phyloP scores from a whole-genome alignment of 1,140 invertebrate species.

The Brachionus rotundiformis region DNA sequence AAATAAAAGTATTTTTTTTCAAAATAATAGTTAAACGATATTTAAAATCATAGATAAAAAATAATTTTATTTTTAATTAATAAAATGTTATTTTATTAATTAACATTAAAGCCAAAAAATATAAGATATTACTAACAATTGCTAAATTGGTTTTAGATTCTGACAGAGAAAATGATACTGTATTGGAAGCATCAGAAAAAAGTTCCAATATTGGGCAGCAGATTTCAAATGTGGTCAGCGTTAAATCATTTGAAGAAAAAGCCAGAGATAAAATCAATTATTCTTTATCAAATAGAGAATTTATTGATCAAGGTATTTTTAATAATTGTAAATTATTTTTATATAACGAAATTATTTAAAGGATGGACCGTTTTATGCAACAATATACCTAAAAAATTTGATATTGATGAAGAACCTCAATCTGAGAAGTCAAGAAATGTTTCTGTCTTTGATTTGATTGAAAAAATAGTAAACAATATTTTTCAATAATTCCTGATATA shows the following conservation, averaged over 20 bases:
- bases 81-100: no score
- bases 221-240: neutral
- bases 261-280: neutral
- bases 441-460: constrained; percentile 2
- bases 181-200: neutral
- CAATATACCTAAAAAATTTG: neutral
- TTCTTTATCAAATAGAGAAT: neutral
- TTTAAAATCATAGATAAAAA: no score
- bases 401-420: neutral
- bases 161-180: no score
- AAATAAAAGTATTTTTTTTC: constrained; percentile 3
- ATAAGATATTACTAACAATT: no score
- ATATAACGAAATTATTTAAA: neutral
- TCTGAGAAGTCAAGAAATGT: neutral
- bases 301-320: constrained; percentile 17
- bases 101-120: no score
- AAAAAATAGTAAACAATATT: neutral
- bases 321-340: neutral
- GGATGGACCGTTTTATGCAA: constrained; percentile 30
- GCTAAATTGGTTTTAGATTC: no score
- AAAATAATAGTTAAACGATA: neutral
- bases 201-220: neutral
- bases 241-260: constrained; percentile 12
- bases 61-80: no score
- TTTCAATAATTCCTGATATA: neutral